These are phyloP conservation scores for Sycophila texana DNA, from an alignment of 2,888 invertebrate species.

Conservation along the genomic window DNA sequence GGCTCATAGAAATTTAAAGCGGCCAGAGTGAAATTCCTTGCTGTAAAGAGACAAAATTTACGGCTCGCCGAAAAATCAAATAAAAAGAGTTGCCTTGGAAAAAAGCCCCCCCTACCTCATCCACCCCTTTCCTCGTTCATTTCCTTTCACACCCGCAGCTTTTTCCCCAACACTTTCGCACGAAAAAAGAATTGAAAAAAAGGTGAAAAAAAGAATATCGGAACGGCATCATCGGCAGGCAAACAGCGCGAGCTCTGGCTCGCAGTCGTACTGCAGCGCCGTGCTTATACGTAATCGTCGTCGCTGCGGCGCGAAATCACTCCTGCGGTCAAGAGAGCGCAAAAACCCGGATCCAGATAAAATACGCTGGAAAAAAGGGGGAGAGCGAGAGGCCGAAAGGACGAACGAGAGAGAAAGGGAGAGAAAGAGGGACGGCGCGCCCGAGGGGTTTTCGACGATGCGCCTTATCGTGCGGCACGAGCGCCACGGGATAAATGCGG, in stretches of 20 bases:
- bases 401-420: neutral
- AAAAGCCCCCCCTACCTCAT: too few species aligned
- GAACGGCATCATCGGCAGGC: neutral
- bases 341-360: conserved; percentile 36
- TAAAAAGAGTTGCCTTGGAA: too few species aligned
- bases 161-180: too few species aligned
- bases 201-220: neutral
- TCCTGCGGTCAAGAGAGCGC: conserved; percentile 46
- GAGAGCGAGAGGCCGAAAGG: neutral
- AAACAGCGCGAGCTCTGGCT: neutral
- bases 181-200: too few species aligned
- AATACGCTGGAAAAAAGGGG: conserved; percentile 26
- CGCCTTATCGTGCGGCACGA: conserved; percentile 45
- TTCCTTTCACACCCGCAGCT: neutral
- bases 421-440: conserved; percentile 38
- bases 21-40: too few species aligned
- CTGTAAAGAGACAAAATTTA: too few species aligned
- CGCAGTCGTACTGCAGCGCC: neutral
- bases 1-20: too few species aligned
- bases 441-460: conserved; percentile 44
- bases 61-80: too few species aligned
- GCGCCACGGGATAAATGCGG: conserved; percentile 44
- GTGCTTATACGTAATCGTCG: neutral
- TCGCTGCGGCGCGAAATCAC: conserved; percentile 24
- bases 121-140: neutral